Evolutionary conservation across 2,113 vertebrate genomes (phyloP), one percentile per base, ranked within the genome.

Genomic region (Agapornis roseicollis): DNA sequence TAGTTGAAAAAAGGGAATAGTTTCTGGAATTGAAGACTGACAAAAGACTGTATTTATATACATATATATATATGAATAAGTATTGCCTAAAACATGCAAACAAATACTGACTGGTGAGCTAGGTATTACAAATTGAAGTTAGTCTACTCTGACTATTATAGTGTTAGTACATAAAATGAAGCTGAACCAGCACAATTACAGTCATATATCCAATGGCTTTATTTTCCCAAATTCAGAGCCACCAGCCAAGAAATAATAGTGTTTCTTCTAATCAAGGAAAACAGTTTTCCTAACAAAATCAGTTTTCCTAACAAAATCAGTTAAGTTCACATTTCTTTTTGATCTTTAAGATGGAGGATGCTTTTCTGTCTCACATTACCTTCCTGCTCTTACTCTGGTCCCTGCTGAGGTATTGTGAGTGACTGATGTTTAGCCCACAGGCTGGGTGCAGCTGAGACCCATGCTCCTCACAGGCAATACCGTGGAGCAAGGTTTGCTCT

Each of bases 371-470:
- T 46, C n/a, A 20, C 33, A 6, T 23, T 27, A 3, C 14, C 24
- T 17, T 31, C 13, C 68, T 24, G 16, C 37, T 44, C 17, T 23
- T 17, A 7, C 15, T 80, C 20, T 17, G 5, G n/a, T 10, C 41
- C 28, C 42, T 2, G 0, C 7, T 1, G 4, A 5, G 4, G 2
- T 9, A 17, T 3, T 20, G 20, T 1, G 1, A 12, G 50, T 1
- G 1, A 47, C 44, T 44, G 41, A 33, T 35, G 13, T 50, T 37
- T 60, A 33, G 1, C 25, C 14, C 52, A 4, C 0, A 2, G 14
- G 18, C 8, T 18, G 17, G 39, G 6, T 35, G n/a, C 42, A 60
- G 42, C 20, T 28, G 29, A 19, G 10, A 13, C 6, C 12, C 3
- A 1, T 22, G 33, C 5, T 9, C n/a, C 52, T 52, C 2, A 1